phyloP scores from a whole-genome alignment of 2,797 vertebrate genomes.

The Fistularia tabacaria region DNA sequence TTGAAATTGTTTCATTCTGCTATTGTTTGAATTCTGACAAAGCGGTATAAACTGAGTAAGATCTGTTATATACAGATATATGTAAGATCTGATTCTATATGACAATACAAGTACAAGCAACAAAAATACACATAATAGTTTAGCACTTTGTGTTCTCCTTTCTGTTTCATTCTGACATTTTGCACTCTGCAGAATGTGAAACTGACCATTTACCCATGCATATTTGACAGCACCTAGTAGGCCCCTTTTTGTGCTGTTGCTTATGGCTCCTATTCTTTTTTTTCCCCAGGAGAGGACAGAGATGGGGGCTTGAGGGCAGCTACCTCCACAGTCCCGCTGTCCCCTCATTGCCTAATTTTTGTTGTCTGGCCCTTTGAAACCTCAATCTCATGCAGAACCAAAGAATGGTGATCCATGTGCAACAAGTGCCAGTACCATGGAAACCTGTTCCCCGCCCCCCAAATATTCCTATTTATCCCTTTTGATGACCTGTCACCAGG shows the following conservation, averaged over 20 bases:
- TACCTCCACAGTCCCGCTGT: conserved; percentile 73
- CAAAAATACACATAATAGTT: conserved; percentile 24
- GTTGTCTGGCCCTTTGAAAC: conserved; percentile 82
- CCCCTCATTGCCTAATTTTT: conserved; percentile 79
- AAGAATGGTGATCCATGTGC: conserved; percentile 84
- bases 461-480: conserved; percentile 89
- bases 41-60: no score
- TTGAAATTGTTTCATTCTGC: no score
- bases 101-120: no score
- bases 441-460: conserved; percentile 87
- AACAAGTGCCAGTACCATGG: conserved; percentile 91
- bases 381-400: conserved; percentile 75
- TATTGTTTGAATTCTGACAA: no score
- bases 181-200: conserved; percentile 67
- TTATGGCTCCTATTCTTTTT: conserved; percentile 74
- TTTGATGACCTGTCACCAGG: conserved; percentile 96
- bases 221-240: conserved; percentile 73
- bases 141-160: conserved; percentile 45
- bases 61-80: no score
- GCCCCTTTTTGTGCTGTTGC: conserved; percentile 74
- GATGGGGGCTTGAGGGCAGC: conserved; percentile 78
- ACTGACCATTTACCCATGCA: conserved; percentile 80
- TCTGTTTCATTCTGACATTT: conserved; percentile 44
- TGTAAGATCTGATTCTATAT: no score
- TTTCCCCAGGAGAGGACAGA: conserved; percentile 72